Evolutionary conservation across 2,113 vertebrate genomes (phyloP).

Genomic region (Sinocyclocheilus rhinocerous): DNA sequence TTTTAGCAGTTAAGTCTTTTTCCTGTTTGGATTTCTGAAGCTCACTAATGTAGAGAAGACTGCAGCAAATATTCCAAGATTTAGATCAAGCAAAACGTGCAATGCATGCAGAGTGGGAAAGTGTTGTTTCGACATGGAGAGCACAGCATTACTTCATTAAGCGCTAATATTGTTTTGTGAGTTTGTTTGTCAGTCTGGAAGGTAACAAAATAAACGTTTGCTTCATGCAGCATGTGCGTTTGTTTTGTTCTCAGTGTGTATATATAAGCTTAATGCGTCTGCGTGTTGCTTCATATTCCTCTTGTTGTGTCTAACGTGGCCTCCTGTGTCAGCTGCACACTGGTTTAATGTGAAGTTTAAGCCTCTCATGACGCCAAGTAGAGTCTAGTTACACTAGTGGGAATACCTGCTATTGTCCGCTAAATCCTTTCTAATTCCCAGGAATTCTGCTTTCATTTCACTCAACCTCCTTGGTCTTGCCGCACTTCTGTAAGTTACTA

Average conservation of each 20-base stretch:
- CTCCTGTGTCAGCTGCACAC: conserved; percentile 71
- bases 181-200: conserved; percentile 13
- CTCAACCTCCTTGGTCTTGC: conserved; percentile 59
- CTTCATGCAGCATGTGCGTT: background rate
- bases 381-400: conserved; percentile 71
- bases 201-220: background rate
- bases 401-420: conserved; percentile 75
- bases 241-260: conserved; percentile 36
- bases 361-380: conserved; percentile 67
- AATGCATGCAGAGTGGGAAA: background rate
- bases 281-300: conserved; percentile 23
- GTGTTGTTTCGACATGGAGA: background rate
- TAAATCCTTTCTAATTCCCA: conserved; percentile 66
- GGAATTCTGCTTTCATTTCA: conserved; percentile 64
- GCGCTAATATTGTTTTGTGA: conserved; percentile 21
- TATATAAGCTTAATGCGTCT: conserved; percentile 22
- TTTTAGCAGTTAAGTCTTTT: conserved; percentile 68
- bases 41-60: conserved; percentile 9
- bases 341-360: conserved; percentile 73
- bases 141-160: conserved; percentile 3
- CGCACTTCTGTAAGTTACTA: conserved; percentile 34
- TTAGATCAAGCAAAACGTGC: background rate
- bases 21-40: conserved; percentile 60
- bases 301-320: conserved; percentile 69
- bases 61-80: conserved; percentile 17